Evolutionary conservation across 2,113 vertebrate genomes (phyloP).

Genomic region (Sitta europaea): DNA sequence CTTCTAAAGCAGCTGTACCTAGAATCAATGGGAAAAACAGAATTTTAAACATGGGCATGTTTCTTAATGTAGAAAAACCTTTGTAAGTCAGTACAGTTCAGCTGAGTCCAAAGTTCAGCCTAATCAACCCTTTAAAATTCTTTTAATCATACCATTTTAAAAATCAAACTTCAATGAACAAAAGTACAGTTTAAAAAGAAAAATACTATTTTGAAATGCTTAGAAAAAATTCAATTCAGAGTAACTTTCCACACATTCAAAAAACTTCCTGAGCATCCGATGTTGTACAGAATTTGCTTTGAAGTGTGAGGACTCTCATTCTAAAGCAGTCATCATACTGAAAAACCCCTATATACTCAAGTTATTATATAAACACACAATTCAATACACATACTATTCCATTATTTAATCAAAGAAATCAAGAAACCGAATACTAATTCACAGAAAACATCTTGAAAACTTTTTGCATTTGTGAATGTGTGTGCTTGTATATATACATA

Average conservation of each 20-base stretch:
- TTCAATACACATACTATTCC: neutral
- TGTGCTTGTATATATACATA: neutral
- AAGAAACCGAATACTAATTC: neutral
- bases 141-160: neutral
- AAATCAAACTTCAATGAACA: neutral
- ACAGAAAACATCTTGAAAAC: neutral
- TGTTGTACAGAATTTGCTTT: neutral
- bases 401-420: neutral
- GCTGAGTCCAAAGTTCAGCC: neutral
- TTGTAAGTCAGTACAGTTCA: neutral
- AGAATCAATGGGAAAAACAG: neutral
- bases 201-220: neutral
- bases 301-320: neutral
- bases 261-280: neutral
- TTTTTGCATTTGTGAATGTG: neutral
- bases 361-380: neutral
- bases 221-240: neutral
- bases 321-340: neutral
- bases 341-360: neutral
- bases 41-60: neutral
- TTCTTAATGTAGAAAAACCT: neutral
- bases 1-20: conserved; percentile 97
- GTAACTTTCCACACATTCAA: neutral
- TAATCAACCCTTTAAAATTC: neutral
- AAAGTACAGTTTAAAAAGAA: neutral